Conservation (phyloP, 2,113 vertebrate genomes). For the Oplegnathus fasciatus region DNA sequence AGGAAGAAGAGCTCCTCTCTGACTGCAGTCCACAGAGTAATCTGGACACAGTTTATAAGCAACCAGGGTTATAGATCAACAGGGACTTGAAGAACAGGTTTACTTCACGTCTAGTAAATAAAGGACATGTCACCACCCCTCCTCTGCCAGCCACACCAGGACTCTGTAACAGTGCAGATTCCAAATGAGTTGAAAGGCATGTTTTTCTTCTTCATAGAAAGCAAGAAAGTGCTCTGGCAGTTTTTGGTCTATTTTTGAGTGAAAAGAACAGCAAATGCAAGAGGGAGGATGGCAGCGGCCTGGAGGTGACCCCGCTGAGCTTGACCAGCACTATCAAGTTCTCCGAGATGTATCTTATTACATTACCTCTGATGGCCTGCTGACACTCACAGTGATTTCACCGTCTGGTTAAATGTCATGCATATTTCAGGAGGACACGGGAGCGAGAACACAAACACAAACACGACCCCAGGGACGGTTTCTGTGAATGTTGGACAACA, state of each 20-base stretch:
- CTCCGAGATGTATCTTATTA: slow-evolving; percentile 56
- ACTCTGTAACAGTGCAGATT: slow-evolving; percentile 9
- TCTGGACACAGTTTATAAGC: slow-evolving; percentile 45
- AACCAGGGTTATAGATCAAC: slow-evolving; percentile 65
- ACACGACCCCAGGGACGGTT: not conserved
- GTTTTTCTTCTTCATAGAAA: not conserved
- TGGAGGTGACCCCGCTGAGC: slow-evolving; percentile 55
- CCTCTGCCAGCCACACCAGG: not conserved
- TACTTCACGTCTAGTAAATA: slow-evolving; percentile 68
- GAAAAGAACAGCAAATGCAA: not conserved
- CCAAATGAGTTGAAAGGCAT: slow-evolving; percentile 12
- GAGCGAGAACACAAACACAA: slow-evolving; percentile 37
- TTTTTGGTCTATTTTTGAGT: not conserved
- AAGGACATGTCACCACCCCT: slow-evolving; percentile 43
- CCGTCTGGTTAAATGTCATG: slow-evolving; percentile 60
- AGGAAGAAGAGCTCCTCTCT: slow-evolving; percentile 13
- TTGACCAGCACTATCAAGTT: slow-evolving; percentile 58
- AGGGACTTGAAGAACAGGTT: slow-evolving; percentile 76
- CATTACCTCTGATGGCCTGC: slow-evolving; percentile 30
- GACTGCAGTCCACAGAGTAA: slow-evolving; percentile 21
- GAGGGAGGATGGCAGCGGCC: not conserved
- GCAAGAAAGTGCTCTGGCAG: not conserved
- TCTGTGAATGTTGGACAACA: slow-evolving; percentile 26
- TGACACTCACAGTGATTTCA: slow-evolving; percentile 57
- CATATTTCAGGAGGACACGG: slow-evolving; percentile 69